Evolutionary conservation across 1,140 invertebrate genomes (phyloP).

Genomic region (Geopemphigus sp.): DNA sequence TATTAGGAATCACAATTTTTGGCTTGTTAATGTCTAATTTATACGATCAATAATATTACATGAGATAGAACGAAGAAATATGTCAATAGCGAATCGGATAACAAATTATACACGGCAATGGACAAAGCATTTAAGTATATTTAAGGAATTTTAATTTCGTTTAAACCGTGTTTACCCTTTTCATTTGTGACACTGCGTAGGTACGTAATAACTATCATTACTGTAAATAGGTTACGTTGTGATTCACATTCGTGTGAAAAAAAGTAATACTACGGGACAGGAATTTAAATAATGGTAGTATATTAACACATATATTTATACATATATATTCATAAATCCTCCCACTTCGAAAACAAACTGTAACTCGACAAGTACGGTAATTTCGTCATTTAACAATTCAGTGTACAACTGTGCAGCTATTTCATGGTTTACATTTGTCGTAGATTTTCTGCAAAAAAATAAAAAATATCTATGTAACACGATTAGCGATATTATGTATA

Average conservation of each 20-base stretch:
- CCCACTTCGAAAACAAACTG: not conserved
- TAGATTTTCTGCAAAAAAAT: not conserved
- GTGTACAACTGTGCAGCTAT: not conserved
- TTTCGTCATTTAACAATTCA: not conserved
- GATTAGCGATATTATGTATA: not conserved
- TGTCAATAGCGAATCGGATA: not conserved
- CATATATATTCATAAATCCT: not conserved
- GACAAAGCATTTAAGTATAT: not conserved
- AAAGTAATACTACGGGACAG: not conserved
- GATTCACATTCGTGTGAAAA: not conserved
- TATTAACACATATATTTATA: conserved; percentile 16
- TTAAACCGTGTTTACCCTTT: not conserved
- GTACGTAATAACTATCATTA: not conserved
- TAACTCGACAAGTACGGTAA: not conserved
- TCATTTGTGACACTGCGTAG: not conserved
- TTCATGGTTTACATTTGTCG: not conserved
- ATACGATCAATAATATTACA: not conserved
- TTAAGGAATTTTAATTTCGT: not conserved
- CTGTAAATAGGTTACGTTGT: not conserved
- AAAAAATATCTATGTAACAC: not conserved
- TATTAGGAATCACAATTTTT: conserved; percentile 5
- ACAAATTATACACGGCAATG: not conserved
- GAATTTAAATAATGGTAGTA: not conserved
- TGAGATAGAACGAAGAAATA: not conserved
- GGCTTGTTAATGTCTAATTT: not conserved